phyloP scores from a whole-genome alignment of 2,888 invertebrate species.

The Archips xylosteana region DNA sequence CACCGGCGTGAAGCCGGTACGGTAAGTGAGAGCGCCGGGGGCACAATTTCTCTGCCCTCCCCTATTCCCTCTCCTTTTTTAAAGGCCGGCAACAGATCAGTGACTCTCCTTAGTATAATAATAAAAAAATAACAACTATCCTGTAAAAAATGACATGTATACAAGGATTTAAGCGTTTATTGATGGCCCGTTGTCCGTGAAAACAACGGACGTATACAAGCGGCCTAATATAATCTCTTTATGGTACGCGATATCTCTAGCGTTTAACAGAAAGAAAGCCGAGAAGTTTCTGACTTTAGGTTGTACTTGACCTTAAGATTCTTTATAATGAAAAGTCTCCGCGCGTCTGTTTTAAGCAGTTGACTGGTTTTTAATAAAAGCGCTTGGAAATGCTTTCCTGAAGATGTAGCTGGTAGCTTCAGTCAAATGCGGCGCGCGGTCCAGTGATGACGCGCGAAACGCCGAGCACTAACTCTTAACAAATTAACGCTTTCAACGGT shows the following conservation, averaged over 20 bases:
- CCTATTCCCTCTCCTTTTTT: too few species aligned
- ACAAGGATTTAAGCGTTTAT: too few species aligned
- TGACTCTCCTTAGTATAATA: too few species aligned
- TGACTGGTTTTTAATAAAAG: slow-evolving; percentile 36
- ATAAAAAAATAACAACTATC: too few species aligned
- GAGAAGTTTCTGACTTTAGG: not conserved
- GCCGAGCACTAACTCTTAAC: not conserved
- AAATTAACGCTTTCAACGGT: not conserved
- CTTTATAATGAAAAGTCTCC: slow-evolving; percentile 26
- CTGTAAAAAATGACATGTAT: too few species aligned
- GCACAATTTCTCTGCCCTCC: too few species aligned
- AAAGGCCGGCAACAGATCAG: too few species aligned
- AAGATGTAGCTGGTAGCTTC: slow-evolving; percentile 4
- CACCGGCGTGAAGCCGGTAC: too few species aligned
- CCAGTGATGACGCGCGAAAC: slow-evolving; percentile 6
- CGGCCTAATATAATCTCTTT: not conserved
- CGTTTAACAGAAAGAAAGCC: not conserved
- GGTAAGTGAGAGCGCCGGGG: too few species aligned
- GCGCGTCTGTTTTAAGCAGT: slow-evolving; percentile 30
- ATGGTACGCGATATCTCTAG: not conserved
- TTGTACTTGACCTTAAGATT: slow-evolving; percentile 9
- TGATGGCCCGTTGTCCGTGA: too few species aligned
- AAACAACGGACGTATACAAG: too few species aligned
- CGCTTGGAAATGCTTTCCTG: slow-evolving; percentile 11
- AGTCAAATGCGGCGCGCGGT: slow-evolving; percentile 34